These are phyloP conservation scores for Trinorchestia longiramus DNA, from an alignment of 1,140 invertebrate species.

Conservation along the genomic window DNA sequence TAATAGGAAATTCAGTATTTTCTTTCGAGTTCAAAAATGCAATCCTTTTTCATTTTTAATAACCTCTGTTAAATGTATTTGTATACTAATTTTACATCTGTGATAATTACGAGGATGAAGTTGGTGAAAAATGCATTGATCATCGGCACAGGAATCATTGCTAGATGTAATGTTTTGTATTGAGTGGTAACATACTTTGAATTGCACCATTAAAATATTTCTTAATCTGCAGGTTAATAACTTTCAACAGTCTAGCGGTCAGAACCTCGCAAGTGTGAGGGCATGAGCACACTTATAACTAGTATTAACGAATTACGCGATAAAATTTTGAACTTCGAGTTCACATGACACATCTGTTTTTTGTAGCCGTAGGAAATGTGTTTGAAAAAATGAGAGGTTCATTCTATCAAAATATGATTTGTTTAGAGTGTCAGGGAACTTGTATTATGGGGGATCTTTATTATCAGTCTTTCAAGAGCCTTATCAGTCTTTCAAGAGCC, in stretches of 20 bases:
- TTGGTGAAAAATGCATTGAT: not conserved
- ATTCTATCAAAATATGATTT: no score
- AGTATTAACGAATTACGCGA: not conserved
- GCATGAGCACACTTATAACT: not conserved
- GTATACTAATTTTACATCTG: not conserved
- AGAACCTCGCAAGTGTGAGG: not conserved
- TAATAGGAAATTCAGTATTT: not conserved
- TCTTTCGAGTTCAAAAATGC: not conserved
- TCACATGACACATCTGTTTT: no score
- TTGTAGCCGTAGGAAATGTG: no score
- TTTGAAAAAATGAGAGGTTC: no score
- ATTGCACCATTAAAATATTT: not conserved
- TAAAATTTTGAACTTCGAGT: no score
- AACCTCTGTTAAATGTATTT: not conserved
- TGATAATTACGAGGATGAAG: no score
- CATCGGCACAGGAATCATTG: not conserved
- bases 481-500: no score
- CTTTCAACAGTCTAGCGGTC: not conserved
- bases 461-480: no score
- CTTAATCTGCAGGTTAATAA: not conserved
- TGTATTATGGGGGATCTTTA: no score
- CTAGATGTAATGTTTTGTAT: not conserved
- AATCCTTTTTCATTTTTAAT: not conserved
- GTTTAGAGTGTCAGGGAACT: no score
- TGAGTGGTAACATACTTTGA: not conserved